Conservation (phyloP, 37 sponge, comb jelly and placozoan species). For the Hormiphora californensis region DNA sequence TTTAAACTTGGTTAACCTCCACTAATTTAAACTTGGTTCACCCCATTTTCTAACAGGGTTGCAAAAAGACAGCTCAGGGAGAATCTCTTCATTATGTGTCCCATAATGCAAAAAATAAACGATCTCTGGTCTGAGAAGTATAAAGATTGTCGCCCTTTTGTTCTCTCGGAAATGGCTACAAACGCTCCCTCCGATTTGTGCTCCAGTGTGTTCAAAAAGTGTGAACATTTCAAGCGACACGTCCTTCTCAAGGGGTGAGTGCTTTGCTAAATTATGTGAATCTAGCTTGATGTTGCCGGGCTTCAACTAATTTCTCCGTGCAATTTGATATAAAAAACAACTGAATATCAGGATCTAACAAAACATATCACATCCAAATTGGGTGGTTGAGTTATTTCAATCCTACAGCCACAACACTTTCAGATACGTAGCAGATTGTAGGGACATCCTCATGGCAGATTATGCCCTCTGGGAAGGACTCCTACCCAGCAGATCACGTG, state of each 20-base stretch:
- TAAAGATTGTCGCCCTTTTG: constrained; percentile 11
- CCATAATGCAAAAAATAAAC: constrained; percentile 16
- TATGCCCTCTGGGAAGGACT: background rate
- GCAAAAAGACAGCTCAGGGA: constrained; percentile 16
- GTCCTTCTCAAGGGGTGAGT: constrained; percentile 23
- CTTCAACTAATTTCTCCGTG: too few species aligned
- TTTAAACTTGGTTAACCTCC: too few species aligned
- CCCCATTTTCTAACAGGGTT: too few species aligned
- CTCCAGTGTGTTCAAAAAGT: background rate
- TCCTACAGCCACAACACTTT: too few species aligned
- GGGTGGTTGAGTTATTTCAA: too few species aligned
- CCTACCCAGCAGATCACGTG: background rate
- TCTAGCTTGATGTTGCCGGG: too few species aligned
- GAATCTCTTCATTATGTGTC: constrained; percentile 34
- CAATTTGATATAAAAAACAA: background rate
- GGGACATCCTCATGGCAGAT: background rate
- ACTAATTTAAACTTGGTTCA: too few species aligned
- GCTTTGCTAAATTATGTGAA: background rate
- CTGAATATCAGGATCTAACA: background rate
- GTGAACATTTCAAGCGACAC: background rate
- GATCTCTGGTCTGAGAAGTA: background rate
- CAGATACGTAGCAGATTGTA: constrained; percentile 22
- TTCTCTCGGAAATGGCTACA: background rate
- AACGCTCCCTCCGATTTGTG: background rate
- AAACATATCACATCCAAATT: too few species aligned